Conservation (phyloP, 2,797 vertebrate genomes). For the Paratrypauchen microcephalus region DNA sequence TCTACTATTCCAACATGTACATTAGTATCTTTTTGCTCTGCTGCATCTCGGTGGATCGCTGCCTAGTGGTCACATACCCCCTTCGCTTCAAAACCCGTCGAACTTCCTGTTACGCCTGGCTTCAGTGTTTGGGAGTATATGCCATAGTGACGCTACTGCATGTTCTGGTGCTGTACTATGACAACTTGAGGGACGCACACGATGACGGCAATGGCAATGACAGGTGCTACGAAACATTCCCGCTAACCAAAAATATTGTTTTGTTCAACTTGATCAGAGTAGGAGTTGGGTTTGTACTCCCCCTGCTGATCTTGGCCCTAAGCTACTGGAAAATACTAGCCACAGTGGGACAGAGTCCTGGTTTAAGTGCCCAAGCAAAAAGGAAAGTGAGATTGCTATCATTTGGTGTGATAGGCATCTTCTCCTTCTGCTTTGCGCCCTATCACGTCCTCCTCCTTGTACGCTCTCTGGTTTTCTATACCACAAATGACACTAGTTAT, state of each 20-base stretch:
- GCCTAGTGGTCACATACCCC: conserved; percentile 73
- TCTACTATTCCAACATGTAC: conserved; percentile 85
- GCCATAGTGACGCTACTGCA: conserved; percentile 55
- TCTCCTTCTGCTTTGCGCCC: conserved; percentile 78
- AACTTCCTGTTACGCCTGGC: conserved; percentile 63
- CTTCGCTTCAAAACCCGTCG: conserved; percentile 64
- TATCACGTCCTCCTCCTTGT: conserved; percentile 76
- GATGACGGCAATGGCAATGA: conserved; percentile 23
- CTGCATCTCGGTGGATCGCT: conserved; percentile 83
- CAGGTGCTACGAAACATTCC: conserved; percentile 79
- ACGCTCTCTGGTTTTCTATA: conserved; percentile 68
- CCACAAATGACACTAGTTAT: not conserved
- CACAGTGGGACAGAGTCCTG: conserved; percentile 71
- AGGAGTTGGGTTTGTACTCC: conserved; percentile 68
- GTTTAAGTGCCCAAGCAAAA: conserved; percentile 66
- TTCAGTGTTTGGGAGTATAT: conserved; percentile 58
- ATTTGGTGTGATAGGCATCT: conserved; percentile 77
- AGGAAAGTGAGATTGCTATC: conserved; percentile 77
- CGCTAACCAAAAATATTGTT: conserved; percentile 50
- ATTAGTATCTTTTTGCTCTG: conserved; percentile 81
- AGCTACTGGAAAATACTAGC: conserved; percentile 77
- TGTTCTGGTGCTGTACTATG: conserved; percentile 54
- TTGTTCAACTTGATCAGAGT: conserved; percentile 75
- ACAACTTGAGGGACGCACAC: conserved; percentile 54
- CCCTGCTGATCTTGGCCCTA: conserved; percentile 67